Evolutionary conservation across 2,797 vertebrate genomes (phyloP).

Genomic region (Mus spretus): DNA sequence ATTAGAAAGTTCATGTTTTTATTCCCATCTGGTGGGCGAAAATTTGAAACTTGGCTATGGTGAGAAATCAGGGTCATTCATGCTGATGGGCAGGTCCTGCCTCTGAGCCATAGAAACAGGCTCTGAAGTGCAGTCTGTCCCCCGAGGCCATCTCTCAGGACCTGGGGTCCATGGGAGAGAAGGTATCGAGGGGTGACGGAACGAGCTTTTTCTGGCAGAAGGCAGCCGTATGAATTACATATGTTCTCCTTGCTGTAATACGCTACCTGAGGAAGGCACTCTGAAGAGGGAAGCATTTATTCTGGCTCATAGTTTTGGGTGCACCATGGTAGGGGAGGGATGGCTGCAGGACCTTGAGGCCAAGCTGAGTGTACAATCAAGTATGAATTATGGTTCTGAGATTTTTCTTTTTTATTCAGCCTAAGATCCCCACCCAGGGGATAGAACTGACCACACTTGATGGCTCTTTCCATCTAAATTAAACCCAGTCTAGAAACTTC

Average conservation of each 20-base stretch:
- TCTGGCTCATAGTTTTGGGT: background rate
- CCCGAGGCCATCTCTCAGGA: background rate
- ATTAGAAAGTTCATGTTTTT: background rate
- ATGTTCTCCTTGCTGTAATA: background rate
- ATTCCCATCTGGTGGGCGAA: constrained; percentile 2
- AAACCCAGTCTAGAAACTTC: background rate
- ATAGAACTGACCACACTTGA: too few species aligned
- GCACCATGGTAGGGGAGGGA: background rate
- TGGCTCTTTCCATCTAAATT: background rate
- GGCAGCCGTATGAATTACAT: too few species aligned
- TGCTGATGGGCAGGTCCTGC: background rate
- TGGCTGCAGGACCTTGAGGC: background rate
- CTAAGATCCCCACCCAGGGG: background rate
- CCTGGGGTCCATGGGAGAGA: background rate
- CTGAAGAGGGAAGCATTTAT: too few species aligned
- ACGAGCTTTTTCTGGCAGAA: background rate
- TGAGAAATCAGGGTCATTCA: background rate
- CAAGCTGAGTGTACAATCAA: too few species aligned
- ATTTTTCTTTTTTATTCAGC: background rate
- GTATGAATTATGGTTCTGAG: background rate
- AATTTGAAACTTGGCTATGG: background rate
- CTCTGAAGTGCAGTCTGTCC: background rate
- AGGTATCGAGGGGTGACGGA: background rate
- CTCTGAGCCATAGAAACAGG: background rate
- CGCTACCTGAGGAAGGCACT: background rate